A percentile compares a stretch with the other conserved stretches of the same genome.
phyloP scores from a whole-genome alignment of 2,888 invertebrate species.

The Siphlonurus alternatus region DNA sequence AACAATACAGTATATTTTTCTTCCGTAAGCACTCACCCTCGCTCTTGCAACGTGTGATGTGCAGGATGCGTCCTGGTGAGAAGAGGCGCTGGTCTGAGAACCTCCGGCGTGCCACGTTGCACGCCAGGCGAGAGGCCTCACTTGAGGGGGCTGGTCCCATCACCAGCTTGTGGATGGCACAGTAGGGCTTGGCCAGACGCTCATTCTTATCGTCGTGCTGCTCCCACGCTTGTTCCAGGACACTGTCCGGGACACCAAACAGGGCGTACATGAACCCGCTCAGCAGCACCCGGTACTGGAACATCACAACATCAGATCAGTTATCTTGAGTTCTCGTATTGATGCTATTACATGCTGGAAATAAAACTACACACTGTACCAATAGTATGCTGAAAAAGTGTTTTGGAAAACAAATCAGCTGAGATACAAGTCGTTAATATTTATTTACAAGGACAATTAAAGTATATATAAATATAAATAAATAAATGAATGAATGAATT shows the following conservation, averaged over 20 bases:
- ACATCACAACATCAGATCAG: slow-evolving; percentile 13
- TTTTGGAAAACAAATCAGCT: too few relatives aligned
- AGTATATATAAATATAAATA: too few relatives aligned
- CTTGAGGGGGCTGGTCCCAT: background rate
- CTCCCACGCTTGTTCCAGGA: slow-evolving; percentile 36
- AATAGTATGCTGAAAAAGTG: too few relatives aligned
- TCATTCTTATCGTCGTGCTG: background rate
- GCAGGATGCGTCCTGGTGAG: slow-evolving; percentile 65
- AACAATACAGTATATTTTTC: too few relatives aligned
- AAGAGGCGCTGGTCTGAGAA: slow-evolving; percentile 53
- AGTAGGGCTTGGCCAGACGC: background rate
- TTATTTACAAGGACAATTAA: too few relatives aligned
- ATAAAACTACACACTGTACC: slow-evolving; percentile 4
- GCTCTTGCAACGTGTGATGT: slow-evolving; percentile 31
- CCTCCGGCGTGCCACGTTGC: slow-evolving; percentile 45
- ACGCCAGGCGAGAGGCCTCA: slow-evolving; percentile 44
- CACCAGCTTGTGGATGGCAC: background rate
- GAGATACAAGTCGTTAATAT: too few relatives aligned
- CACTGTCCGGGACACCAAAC: slow-evolving; percentile 57
- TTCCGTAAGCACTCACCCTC: too few relatives aligned
- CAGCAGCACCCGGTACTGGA: slow-evolving; percentile 67
- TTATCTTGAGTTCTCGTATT: too few relatives aligned
- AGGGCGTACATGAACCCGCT: slow-evolving; percentile 67
- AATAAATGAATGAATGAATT: too few relatives aligned
- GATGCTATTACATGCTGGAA: background rate